These are phyloP conservation scores for Serinus canaria DNA, from an alignment of 2,113 vertebrate genomes.

Conservation along the genomic window DNA sequence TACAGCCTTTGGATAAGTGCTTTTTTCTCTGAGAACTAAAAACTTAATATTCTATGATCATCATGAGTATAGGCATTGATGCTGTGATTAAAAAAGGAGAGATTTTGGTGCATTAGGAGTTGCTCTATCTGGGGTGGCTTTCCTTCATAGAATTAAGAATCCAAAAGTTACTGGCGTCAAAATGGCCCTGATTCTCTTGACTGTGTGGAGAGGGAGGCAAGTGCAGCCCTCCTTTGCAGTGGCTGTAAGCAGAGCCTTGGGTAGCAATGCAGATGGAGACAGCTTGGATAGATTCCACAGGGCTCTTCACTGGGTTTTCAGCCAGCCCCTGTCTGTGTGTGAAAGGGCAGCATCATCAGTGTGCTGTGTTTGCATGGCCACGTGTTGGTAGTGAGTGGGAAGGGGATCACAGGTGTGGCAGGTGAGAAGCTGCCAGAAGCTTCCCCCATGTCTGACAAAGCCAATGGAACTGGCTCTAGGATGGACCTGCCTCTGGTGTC, in stretches of 20 bases:
- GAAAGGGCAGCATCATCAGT: not conserved
- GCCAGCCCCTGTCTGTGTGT: not conserved
- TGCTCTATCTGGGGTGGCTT: not conserved
- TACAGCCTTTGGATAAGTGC: not conserved
- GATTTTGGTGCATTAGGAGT: not conserved
- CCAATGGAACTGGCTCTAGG: rapidly evolving
- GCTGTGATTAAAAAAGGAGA: not conserved
- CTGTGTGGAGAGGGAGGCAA: too few species aligned
- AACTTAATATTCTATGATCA: not conserved
- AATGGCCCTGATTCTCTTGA: not conserved
- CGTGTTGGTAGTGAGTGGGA: not conserved
- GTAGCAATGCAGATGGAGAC: not conserved
- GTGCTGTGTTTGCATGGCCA: not conserved
- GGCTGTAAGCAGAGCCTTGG: not conserved
- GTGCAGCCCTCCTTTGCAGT: not conserved
- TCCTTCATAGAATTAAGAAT: not conserved
- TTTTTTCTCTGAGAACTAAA: not conserved
- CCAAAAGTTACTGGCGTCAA: not conserved
- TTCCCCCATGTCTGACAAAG: not conserved
- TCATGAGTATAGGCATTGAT: not conserved
- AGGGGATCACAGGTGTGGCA: not conserved
- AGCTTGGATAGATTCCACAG: not conserved
- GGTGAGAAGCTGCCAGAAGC: not conserved
- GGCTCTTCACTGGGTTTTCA: not conserved
- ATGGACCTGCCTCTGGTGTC: not conserved